These are phyloP conservation scores for Leptosomus discolor DNA, from an alignment of 2,113 vertebrate genomes.

Conservation along the genomic window DNA sequence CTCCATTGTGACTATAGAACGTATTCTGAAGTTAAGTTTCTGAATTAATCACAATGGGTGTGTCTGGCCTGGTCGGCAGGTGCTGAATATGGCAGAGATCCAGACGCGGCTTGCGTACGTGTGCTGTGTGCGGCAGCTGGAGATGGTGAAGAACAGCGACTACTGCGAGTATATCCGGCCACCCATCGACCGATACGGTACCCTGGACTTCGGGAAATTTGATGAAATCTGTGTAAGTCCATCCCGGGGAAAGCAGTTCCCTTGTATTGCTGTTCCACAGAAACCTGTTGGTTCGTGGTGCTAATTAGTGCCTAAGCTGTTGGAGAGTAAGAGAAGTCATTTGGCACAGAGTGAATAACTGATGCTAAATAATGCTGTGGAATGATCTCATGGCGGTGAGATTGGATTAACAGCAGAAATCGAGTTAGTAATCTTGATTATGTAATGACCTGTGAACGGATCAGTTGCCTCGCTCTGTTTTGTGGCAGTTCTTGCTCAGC, in stretches of 20 bases:
- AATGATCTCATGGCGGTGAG: background rate
- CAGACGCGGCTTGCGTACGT: conserved; percentile 92
- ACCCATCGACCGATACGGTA: conserved; percentile 87
- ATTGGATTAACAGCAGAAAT: background rate
- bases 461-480: background rate
- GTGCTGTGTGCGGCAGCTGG: conserved; percentile 92
- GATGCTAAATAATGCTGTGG: background rate
- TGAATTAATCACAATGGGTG: background rate
- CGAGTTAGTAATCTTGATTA: background rate
- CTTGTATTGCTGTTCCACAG: accelerated
- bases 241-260: background rate
- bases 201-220: conserved; percentile 91
- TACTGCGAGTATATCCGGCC: conserved; percentile 94
- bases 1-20: background rate
- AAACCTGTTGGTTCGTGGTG: background rate
- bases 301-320: background rate
- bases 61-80: conserved; percentile 64
- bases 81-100: conserved; percentile 96
- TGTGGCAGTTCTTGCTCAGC: background rate
- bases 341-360: background rate
- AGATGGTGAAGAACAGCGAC: conserved; percentile 86
- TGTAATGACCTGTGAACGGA: background rate
- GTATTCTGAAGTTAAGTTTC: background rate
- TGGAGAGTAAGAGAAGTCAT: background rate
- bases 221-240: conserved; percentile 90